Percentiles rank a stretch among this genome's conserved stretches.
phyloP scores from a whole-genome alignment of 2,888 invertebrate genomes.

The Trachelus iudaicus region DNA sequence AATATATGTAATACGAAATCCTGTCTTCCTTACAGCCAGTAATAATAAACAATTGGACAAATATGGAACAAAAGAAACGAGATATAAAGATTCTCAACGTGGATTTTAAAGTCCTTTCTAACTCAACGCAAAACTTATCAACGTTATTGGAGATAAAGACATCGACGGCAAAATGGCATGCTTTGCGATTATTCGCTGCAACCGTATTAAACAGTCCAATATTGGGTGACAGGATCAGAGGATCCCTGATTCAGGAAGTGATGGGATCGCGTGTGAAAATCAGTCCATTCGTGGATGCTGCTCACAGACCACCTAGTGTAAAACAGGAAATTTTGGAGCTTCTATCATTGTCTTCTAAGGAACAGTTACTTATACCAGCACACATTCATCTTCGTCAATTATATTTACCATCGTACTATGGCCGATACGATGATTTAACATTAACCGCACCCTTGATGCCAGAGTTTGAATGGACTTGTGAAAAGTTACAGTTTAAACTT shows the following conservation, averaged over 20 bases:
- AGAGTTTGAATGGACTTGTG: conserved; percentile 58
- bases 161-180: conserved; percentile 51
- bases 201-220: conserved; percentile 57
- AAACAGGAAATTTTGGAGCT: conserved; percentile 38
- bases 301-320: conserved; percentile 33
- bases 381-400: conserved; percentile 57
- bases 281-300: conserved; percentile 49
- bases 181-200: conserved; percentile 58
- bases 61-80: conserved; percentile 27
- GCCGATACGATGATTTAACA: conserved; percentile 35
- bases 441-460: conserved; percentile 54
- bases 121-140: conserved; percentile 41
- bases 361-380: conserved; percentile 53
- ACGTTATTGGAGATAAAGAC: conserved; percentile 56
- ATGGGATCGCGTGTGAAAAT: conserved; percentile 51
- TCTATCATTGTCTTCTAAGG: conserved; percentile 32
- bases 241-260: conserved; percentile 53
- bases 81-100: conserved; percentile 41
- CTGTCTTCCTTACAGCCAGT: conserved; percentile 38
- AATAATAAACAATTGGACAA: conserved; percentile 35
- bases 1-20: neutral
- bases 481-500: conserved; percentile 45
- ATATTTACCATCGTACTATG: conserved; percentile 38
- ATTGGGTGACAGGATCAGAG: conserved; percentile 62
- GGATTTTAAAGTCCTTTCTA: conserved; percentile 43